These are phyloP conservation scores for Tetrax tetrax DNA, from an alignment of 2,113 vertebrate genomes.

Conservation along the genomic window DNA sequence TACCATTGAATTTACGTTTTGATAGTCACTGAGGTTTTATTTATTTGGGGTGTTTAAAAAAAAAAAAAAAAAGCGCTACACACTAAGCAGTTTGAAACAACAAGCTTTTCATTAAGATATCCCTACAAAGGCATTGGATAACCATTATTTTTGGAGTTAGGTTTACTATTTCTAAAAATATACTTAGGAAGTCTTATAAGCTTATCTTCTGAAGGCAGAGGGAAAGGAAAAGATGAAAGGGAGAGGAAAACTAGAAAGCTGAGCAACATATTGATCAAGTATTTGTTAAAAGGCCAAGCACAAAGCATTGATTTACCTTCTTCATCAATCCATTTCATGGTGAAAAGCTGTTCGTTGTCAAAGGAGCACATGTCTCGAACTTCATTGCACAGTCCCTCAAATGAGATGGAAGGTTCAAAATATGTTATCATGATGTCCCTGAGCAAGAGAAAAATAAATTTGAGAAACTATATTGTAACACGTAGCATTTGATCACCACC, in stretches of 20 bases:
- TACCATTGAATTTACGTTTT: background rate
- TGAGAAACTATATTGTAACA: background rate
- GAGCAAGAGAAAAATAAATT: slow-evolving; percentile 41
- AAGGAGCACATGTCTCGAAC: slow-evolving; percentile 98
- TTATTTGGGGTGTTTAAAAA: background rate
- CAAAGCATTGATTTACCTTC: slow-evolving; percentile 81
- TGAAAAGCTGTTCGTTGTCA: slow-evolving; percentile 97
- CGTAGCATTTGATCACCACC: background rate
- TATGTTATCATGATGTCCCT: slow-evolving; percentile 99
- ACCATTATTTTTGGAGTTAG: background rate
- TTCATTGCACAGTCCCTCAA: slow-evolving; percentile 90
- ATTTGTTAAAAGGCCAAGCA: background rate
- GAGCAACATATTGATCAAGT: background rate
- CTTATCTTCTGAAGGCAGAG: background rate
- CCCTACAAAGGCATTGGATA: background rate
- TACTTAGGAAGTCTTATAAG: background rate
- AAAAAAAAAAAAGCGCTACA: background rate
- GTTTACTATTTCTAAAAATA: background rate
- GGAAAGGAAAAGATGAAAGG: background rate
- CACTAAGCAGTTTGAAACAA: background rate
- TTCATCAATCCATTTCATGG: slow-evolving; percentile 99
- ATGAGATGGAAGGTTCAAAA: slow-evolving; percentile 97
- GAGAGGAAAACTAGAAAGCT: background rate
- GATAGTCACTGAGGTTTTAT: background rate
- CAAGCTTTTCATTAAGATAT: background rate